Evolutionary conservation across 2,888 invertebrate genomes (phyloP).

Genomic region (Prosapia bicincta): DNA sequence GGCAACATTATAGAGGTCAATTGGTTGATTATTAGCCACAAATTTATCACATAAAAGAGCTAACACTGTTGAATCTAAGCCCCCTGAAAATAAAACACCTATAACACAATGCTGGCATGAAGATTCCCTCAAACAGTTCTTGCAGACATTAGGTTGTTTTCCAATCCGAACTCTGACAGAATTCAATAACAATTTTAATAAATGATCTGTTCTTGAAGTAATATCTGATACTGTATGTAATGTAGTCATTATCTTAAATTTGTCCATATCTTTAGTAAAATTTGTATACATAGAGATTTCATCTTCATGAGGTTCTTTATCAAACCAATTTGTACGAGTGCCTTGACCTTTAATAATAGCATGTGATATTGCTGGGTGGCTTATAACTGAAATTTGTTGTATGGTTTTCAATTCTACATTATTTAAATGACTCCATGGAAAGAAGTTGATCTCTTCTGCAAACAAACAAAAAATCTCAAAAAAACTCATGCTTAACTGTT

Average conservation of each 20-base stretch:
- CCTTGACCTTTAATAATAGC: background rate
- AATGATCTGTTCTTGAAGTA: conserved; percentile 47
- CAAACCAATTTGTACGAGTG: background rate
- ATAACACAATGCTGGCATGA: conserved; percentile 63
- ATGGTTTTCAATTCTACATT: background rate
- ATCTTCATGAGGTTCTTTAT: conserved; percentile 7
- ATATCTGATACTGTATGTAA: conserved; percentile 39
- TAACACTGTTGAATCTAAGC: conserved; percentile 94
- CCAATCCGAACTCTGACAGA: conserved; percentile 59
- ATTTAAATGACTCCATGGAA: conserved; percentile 14
- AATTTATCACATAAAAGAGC: conserved; percentile 74
- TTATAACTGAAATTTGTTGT: background rate
- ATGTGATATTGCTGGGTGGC: background rate
- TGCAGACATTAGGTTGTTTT: conserved; percentile 48
- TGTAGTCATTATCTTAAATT: conserved; percentile 45
- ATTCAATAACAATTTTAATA: conserved; percentile 51
- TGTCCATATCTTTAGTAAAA: background rate
- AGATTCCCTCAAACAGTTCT: conserved; percentile 10
- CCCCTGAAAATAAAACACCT: conserved; percentile 91
- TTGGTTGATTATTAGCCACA: conserved; percentile 60
- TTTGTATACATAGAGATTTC: background rate
- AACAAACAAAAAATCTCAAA: background rate
- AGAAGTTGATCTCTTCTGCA: conserved; percentile 11
- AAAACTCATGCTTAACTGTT: too few relatives aligned
- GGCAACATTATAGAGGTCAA: conserved; percentile 94